Evolutionary conservation across 2,888 invertebrate species (phyloP), one percentile per base, ranked within the genome.

Genomic region (Sarcophaga variegata): DNA sequence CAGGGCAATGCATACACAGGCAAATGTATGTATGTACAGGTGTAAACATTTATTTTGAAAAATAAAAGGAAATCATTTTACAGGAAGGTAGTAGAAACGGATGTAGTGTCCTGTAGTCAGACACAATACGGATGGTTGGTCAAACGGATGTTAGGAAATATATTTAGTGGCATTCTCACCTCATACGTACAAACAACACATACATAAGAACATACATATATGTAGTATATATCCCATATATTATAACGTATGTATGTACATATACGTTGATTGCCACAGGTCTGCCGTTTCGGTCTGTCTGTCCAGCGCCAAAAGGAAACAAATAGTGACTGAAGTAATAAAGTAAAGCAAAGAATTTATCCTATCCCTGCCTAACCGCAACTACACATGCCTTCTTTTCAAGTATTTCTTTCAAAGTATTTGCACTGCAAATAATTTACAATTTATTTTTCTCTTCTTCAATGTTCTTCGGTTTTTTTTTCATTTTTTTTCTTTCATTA

Each of bases 111-210:
- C 84, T 84, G 76, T 67, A 87, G 75, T 74, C 81, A 84, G 84
- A 87, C 87, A 84, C 75, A 82, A 79, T 83, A 83, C 74, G 87
- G 75, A 77, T 84, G 77, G 77, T 49, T 77, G 80, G 78, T 70
- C 70, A 77, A 81, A 83, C 87, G 81, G 81, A 81, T 79, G 84
- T 71, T 79, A 69, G 81, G 76, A 84, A 87, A 87, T 87, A 81
- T 82, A 84, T 84, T 87, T 87, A 82, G 87, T 84, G 81, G 87
- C 72, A 79, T 82, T 87, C 87, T 82, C 84, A 84, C 81, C 71
- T 87, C 60, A 69, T 79, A 64, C 17, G 67, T 37, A 20, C 59
- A 49, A 69, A 60, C 17, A 11, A 37, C 37, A 37, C 14, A 3
- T 12, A 20, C 14, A 3, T 45, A 47, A 6, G 37, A 37, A 47